A percentile compares a stretch with the other conserved stretches of the same genome.
Conservation (phyloP, 2,113 vertebrate genomes). For the Myrmecobius fasciatus region DNA sequence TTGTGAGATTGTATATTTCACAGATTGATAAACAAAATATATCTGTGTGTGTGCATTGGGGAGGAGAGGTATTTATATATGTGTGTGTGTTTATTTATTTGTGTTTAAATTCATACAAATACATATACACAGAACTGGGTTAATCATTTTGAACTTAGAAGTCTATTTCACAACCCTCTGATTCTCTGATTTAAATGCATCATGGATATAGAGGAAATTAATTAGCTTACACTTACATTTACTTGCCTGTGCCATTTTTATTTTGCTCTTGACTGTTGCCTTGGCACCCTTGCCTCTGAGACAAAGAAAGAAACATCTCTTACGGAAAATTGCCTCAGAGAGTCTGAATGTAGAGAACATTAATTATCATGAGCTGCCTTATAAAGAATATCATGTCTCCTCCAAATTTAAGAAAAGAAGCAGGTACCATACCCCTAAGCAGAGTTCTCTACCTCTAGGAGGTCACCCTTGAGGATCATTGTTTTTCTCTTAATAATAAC, state of each 20-base stretch:
- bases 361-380: rapidly evolving
- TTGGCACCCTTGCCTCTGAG: not conserved
- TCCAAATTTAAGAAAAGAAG: rapidly evolving
- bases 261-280: not conserved
- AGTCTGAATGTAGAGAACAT: not conserved
- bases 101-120: not conserved
- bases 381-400: rapidly evolving
- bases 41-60: not conserved
- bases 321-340: not conserved
- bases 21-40: not conserved
- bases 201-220: not conserved
- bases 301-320: not conserved
- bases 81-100: not conserved
- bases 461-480: not conserved
- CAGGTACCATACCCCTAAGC: rapidly evolving
- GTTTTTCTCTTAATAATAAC: not conserved
- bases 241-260: not conserved
- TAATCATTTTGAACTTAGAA: not conserved
- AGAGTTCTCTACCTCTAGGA: not conserved
- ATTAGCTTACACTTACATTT: no score
- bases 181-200: not conserved
- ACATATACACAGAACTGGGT: not conserved
- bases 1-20: not conserved
- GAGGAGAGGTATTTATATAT: not conserved
- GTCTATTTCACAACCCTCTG: not conserved